Conservation (phyloP, 1,140 invertebrate genomes). For the Chrysopa pallens region DNA sequence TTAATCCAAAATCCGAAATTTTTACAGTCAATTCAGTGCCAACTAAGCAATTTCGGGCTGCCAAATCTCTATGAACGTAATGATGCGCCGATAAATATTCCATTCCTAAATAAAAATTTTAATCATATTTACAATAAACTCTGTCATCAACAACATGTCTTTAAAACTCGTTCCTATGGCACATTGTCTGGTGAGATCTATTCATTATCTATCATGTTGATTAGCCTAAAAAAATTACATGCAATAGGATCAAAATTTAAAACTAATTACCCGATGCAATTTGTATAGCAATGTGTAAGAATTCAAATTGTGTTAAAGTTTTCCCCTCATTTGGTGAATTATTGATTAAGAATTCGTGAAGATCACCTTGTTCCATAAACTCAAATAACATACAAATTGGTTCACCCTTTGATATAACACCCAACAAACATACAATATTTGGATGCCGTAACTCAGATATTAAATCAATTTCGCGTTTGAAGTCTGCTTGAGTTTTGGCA, state of each 20-base stretch:
- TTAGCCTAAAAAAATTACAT: too few species aligned
- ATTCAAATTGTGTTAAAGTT: slow-evolving; percentile 59
- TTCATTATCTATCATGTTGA: too few species aligned
- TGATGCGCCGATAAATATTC: slow-evolving; percentile 88
- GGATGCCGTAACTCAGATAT: slow-evolving; percentile 89
- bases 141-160: neutral
- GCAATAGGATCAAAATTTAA: too few species aligned
- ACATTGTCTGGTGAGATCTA: too few species aligned
- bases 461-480: slow-evolving; percentile 75
- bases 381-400: slow-evolving; percentile 94
- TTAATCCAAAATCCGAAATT: slow-evolving; percentile 92
- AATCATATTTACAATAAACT: neutral
- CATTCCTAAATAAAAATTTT: slow-evolving; percentile 47
- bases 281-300: slow-evolving; percentile 71
- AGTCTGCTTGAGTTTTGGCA: slow-evolving; percentile 79
- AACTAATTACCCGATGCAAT: slow-evolving; percentile 56
- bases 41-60: slow-evolving; percentile 90
- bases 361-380: slow-evolving; percentile 83
- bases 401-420: slow-evolving; percentile 77
- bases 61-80: slow-evolving; percentile 92
- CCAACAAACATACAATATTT: slow-evolving; percentile 88
- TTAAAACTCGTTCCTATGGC: too few species aligned
- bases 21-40: slow-evolving; percentile 86
- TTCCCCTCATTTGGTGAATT: slow-evolving; percentile 69
- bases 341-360: slow-evolving; percentile 84